phyloP scores from a whole-genome alignment of 2,888 invertebrate genomes.

The Zonitis immaculata region DNA sequence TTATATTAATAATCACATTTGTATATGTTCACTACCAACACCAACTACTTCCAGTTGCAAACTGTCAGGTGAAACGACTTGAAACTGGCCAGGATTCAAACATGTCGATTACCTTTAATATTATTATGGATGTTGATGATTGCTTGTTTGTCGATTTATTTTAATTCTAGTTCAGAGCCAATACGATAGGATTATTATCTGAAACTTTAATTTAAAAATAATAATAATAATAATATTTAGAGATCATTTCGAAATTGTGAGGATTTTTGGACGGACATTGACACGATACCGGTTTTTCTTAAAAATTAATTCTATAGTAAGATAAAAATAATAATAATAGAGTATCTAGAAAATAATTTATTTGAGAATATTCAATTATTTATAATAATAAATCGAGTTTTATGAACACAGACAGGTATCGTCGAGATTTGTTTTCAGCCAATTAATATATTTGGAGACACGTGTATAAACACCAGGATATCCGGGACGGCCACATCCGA shows the following conservation, averaged over 20 bases:
- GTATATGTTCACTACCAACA: constrained; percentile 20
- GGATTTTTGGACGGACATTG: not conserved
- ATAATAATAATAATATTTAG: no score
- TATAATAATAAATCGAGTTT: not conserved
- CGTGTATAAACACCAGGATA: constrained; percentile 73
- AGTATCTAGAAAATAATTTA: no score
- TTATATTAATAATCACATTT: constrained; percentile 12
- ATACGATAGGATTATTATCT: not conserved
- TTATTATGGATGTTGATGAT: constrained; percentile 6
- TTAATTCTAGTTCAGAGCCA: not conserved
- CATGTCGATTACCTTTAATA: constrained; percentile 16
- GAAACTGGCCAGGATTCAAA: constrained; percentile 25
- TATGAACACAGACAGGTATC: constrained; percentile 64
- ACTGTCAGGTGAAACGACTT: constrained; percentile 26
- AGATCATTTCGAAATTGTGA: no score
- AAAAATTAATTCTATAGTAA: not conserved
- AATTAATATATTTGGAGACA: constrained; percentile 64
- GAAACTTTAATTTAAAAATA: no score
- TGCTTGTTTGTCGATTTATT: constrained; percentile 2
- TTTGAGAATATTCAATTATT: no score
- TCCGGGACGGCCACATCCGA: constrained; percentile 69
- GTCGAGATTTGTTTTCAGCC: constrained; percentile 70
- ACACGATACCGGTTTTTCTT: not conserved
- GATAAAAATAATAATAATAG: no score
- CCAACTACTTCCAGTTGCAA: constrained; percentile 27